Evolutionary conservation across 2,888 invertebrate genomes (phyloP).

Genomic region (Xestia rhomboidea): DNA sequence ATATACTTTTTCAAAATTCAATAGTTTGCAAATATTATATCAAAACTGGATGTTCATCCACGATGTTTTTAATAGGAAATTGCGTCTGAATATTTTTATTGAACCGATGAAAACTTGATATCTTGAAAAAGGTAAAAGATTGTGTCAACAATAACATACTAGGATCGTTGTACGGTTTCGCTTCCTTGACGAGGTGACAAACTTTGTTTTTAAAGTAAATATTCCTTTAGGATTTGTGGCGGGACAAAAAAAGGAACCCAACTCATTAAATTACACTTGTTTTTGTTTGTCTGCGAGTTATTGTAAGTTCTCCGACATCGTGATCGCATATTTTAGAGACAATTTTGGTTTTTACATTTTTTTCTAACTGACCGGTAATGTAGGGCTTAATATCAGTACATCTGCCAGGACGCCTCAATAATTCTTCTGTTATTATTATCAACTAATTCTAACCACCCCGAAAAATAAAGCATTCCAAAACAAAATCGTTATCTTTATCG

Average conservation of each 20-base stretch:
- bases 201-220: constrained; percentile 44
- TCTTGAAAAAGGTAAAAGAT: constrained; percentile 35
- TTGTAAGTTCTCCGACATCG: neutral
- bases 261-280: constrained; percentile 27
- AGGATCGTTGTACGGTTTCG: constrained; percentile 35
- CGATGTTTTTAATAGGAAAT: constrained; percentile 34
- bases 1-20: too few species aligned
- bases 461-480: constrained; percentile 5
- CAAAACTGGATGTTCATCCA: too few species aligned
- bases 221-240: constrained; percentile 27
- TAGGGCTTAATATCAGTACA: neutral
- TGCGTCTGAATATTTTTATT: constrained; percentile 39
- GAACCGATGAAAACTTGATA: constrained; percentile 59
- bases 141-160: constrained; percentile 49
- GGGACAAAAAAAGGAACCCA: constrained; percentile 36
- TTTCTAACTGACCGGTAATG: neutral
- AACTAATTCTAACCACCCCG: neutral
- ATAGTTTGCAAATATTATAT: too few species aligned
- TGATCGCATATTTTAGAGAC: neutral
- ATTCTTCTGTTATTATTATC: too few species aligned
- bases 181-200: constrained; percentile 58
- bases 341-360: neutral
- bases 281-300: neutral
- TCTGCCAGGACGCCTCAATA: neutral
- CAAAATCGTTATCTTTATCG: constrained; percentile 49